Evolutionary conservation across 2,888 invertebrate species (phyloP).

Genomic region (Drosophila borealis): DNA sequence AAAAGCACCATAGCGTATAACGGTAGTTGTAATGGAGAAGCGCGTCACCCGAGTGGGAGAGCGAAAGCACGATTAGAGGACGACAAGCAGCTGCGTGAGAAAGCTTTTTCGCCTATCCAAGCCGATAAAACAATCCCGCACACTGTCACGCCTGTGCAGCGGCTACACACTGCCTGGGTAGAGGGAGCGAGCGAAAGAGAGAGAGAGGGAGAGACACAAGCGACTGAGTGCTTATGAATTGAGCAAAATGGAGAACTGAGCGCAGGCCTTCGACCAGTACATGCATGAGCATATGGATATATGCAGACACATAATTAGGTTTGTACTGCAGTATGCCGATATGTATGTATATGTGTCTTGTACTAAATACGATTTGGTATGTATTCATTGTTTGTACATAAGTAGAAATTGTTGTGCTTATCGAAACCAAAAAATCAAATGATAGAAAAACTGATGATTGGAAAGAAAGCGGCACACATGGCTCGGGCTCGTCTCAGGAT

Average conservation of each 20-base stretch:
- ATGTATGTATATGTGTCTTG: background rate
- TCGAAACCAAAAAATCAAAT: constrained; percentile 48
- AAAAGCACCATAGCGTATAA: constrained; percentile 83
- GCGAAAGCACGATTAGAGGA: constrained; percentile 4
- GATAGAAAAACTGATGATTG: constrained; percentile 44
- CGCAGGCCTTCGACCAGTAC: constrained; percentile 21
- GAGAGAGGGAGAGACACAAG: constrained; percentile 22
- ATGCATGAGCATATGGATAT: constrained; percentile 4
- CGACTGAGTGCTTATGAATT: constrained; percentile 22
- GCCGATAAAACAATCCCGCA: constrained; percentile 27
- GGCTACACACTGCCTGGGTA: constrained; percentile 20
- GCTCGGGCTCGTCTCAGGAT: constrained; percentile 32
- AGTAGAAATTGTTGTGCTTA: constrained; percentile 29
- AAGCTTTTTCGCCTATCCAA: constrained; percentile 23
- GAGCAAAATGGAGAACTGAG: constrained; percentile 32
- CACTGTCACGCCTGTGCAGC: constrained; percentile 52
- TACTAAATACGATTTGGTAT: background rate
- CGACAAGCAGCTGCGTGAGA: constrained; percentile 26
- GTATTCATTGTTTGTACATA: constrained; percentile 3
- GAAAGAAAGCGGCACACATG: constrained; percentile 29
- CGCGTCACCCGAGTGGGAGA: constrained; percentile 29
- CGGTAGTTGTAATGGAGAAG: constrained; percentile 17
- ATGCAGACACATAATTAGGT: background rate
- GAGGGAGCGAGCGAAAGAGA: too few relatives aligned
- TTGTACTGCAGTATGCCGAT: constrained; percentile 7